phyloP scores from a whole-genome alignment of 1,140 invertebrate species.

The Phocides pigmalion region DNA sequence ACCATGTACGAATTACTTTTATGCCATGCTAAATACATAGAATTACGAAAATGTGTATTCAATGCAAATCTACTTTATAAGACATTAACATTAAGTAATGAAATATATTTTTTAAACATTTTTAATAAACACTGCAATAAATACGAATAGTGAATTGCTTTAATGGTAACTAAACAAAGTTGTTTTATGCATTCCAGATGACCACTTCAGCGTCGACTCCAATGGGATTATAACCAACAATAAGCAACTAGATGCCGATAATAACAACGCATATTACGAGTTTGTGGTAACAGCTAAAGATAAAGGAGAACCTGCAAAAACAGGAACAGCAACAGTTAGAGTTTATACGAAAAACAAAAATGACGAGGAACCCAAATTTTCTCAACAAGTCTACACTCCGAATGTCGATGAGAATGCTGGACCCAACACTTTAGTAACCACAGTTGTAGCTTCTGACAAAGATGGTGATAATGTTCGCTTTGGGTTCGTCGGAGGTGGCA shows the following conservation, averaged over 20 bases:
- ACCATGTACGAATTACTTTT: too few species aligned
- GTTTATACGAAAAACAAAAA: slow-evolving; percentile 98
- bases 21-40: too few species aligned
- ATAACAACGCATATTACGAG: slow-evolving; percentile 98
- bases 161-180: not conserved
- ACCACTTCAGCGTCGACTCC: slow-evolving; percentile 96
- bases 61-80: too few species aligned
- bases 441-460: slow-evolving; percentile 97
- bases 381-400: slow-evolving; percentile 97
- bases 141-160: too few species aligned
- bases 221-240: slow-evolving; percentile 96
- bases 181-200: slow-evolving; percentile 85
- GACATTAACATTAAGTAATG: too few species aligned
- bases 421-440: slow-evolving; percentile 96
- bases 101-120: too few species aligned
- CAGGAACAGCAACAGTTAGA: slow-evolving; percentile 95
- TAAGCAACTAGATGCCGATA: slow-evolving; percentile 96
- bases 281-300: slow-evolving; percentile 96
- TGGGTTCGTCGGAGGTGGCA: slow-evolving; percentile 95
- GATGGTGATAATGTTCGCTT: slow-evolving; percentile 97
- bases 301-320: slow-evolving; percentile 96
- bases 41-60: too few species aligned
- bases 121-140: too few species aligned
- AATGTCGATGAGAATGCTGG: slow-evolving; percentile 98
- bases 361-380: slow-evolving; percentile 98